Base-by-base conservation (phyloP, 1,140 invertebrate species). In the Lasioglossum baleicum region DNA sequence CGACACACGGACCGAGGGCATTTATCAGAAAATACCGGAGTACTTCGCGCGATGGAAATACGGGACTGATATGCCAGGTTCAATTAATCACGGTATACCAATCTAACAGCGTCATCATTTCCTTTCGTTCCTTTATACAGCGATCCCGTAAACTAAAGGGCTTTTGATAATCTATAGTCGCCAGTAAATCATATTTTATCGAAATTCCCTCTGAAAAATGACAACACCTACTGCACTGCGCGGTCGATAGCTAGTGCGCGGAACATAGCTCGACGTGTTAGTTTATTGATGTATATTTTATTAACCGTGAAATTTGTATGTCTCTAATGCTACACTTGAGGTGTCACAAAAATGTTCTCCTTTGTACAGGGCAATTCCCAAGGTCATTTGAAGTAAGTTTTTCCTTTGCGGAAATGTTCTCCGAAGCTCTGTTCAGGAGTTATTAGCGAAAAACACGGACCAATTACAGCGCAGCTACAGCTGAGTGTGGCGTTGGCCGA, bases 201-300 rank as follows among this genome's bases (percentile, higher is more conserved):
- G 56, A 71, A 71, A 71, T 48, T 69, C 61, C 75, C 11, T 22
- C 6, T 44, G 75, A 77, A 77, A 77, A 77, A 70, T 71, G 75
- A 48, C 70, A 40, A 31, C n/a, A 60, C 42, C 44, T 77, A n/a
- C 20, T 31, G 44, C 44, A 63, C 51, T 56, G 26, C 10, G 61
- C n/a, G 20, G 35, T 70, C 75, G 75, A 76, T 76, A 70, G 3
- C 53, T 22, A 77, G 70, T 71, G 42, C 15, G 60, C 42, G 66
- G 48, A 48, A 35, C 26, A 48, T 76, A 60, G 40, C 35, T 42
- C 40, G 8, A 0, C 10, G 8, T 26, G 51, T 35, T 13, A 17
- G 2, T 63, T 40, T 48, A 51, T 51, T 8, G 26, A 42, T 2
- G 4, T 1, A 8, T 10, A 20, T n/a, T 56, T 75, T 8, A 22